Base-by-base conservation (phyloP, 1,140 invertebrate genomes). In the Aleiodes sp. region DNA sequence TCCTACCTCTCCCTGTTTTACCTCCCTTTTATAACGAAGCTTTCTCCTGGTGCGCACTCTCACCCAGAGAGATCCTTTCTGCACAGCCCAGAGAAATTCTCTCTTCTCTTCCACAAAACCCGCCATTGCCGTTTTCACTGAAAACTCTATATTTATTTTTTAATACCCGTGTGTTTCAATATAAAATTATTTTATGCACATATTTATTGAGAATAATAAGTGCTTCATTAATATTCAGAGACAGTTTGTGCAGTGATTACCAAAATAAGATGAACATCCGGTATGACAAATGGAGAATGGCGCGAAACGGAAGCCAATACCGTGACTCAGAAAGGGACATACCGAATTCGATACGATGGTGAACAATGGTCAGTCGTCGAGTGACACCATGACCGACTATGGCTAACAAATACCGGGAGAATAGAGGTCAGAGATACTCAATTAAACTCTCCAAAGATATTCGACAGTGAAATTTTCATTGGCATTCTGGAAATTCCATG, bases 261-360 rank as follows among this genome's bases (percentile, higher is more conserved):
- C 39, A 41, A 41, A 41, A 41, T 41, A 41, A 41, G 39, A 41
- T 41, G 39, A 14, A 14, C 28, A 60, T 31, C 28, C 6, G 52
- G 52, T 37, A 35, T 41, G 37, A 39, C 33, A 19, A 63, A 8
- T 24, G 31, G 33, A n/a, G n/a, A 62, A 24, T 63, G 21, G 56
- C 10, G 21, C 14, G 10, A 72, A 68, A 75, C 76, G 80, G 76
- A 81, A 80, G 77, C 76, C 71, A 71, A 80, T 80, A 71, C 72
- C 73, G 70, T 79, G 80, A 83, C 78, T 82, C 80, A 82, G 73
- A 76, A 73, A 65, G 60, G 39, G 33, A 43, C 61, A 43, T 52
- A 64, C 66, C 72, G 75, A 80, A 81, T 76, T 62, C 71, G 72
- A 75, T 76, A 9, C 68, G 73, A 75, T 72, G 70, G 63, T 75